Evolutionary conservation across 2,797 vertebrate species (phyloP).

Genomic region (Eulemur mongoz): DNA sequence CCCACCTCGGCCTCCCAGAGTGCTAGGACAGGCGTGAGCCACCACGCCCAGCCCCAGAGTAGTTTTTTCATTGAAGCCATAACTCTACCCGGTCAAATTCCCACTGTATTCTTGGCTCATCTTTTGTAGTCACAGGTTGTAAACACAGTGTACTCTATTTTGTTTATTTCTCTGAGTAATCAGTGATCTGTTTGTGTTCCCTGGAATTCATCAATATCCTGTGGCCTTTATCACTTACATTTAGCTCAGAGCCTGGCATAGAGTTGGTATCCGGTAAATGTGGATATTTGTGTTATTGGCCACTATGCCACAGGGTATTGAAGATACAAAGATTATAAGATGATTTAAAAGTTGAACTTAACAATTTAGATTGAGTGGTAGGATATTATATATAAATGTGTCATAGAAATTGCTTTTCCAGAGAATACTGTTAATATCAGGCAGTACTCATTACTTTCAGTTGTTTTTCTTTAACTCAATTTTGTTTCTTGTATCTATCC

Average conservation of each 20-base stretch:
- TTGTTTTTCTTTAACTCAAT: conserved; percentile 67
- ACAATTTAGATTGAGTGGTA: neutral
- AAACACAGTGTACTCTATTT: conserved; percentile 18
- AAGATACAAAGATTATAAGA: neutral
- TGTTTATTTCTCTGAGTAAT: neutral
- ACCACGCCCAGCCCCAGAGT: too few relatives aligned
- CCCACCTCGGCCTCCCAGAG: too few relatives aligned
- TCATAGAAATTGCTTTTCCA: conserved; percentile 37
- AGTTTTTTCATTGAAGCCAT: neutral
- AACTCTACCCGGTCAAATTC: neutral
- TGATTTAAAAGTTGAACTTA: neutral
- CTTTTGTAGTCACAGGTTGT: neutral
- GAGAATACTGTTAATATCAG: conserved; percentile 61
- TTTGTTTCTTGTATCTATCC: conserved; percentile 74
- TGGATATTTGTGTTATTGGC: neutral
- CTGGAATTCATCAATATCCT: neutral
- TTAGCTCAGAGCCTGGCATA: neutral
- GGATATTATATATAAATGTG: neutral
- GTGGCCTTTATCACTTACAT: neutral
- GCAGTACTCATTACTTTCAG: conserved; percentile 60
- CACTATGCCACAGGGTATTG: neutral
- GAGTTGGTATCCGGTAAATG: neutral
- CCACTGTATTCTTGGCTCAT: neutral
- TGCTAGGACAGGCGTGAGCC: too few relatives aligned
- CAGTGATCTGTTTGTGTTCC: neutral